phyloP scores from a whole-genome alignment of 2,888 invertebrate genomes.

The Cerastis leucographa region DNA sequence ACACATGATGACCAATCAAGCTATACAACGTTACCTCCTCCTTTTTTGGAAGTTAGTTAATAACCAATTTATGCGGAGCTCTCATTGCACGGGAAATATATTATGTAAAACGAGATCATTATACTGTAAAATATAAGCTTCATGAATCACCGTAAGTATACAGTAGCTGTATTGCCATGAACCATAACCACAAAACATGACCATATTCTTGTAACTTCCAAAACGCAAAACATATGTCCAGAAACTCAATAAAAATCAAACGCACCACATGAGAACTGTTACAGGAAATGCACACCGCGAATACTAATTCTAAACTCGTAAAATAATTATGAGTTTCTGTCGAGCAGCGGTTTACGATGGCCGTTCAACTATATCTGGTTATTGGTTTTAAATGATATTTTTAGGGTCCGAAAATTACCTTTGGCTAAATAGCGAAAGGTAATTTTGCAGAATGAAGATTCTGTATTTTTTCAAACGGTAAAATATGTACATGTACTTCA shows the following conservation, averaged over 20 bases:
- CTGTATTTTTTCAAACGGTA: too few species aligned
- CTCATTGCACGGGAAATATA: too few species aligned
- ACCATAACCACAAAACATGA: slow-evolving; percentile 2
- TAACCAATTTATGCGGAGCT: too few species aligned
- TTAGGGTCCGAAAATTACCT: slow-evolving; percentile 16
- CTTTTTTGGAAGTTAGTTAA: too few species aligned
- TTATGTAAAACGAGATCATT: too few species aligned
- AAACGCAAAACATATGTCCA: slow-evolving; percentile 49
- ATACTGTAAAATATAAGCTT: too few species aligned
- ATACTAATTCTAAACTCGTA: slow-evolving; percentile 67
- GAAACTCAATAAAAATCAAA: slow-evolving; percentile 61
- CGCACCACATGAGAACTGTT: slow-evolving; percentile 52
- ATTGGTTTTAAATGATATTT: slow-evolving; percentile 54
- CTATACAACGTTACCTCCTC: too few species aligned
- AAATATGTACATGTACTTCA: too few species aligned
- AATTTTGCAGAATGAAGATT: too few species aligned
- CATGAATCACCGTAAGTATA: too few species aligned
- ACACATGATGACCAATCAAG: not conserved
- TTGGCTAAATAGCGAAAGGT: not conserved
- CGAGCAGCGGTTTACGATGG: slow-evolving; percentile 55
- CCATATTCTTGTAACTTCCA: slow-evolving; percentile 8
- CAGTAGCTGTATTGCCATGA: not conserved
- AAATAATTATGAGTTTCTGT: slow-evolving; percentile 51
- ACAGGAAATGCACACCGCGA: slow-evolving; percentile 63
- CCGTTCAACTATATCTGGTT: slow-evolving; percentile 46